Base-by-base conservation (phyloP, 37 sponge, comb jelly and placozoan species). In the Tethya wilhelma region DNA sequence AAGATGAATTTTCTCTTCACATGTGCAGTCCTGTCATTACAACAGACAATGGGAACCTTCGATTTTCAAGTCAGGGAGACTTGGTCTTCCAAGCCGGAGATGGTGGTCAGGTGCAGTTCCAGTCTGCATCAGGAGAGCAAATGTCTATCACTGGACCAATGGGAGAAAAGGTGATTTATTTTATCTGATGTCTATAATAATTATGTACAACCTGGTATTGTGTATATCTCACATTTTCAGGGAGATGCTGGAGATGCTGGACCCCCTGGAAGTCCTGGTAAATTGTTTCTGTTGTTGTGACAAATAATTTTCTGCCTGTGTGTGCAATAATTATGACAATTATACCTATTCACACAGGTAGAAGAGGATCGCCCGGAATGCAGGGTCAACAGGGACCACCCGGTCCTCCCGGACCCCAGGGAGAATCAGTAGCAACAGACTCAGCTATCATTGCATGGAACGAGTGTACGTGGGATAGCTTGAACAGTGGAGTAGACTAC, bases 381-480 rank as follows among this genome's bases (percentile, higher is more conserved):
- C 73, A 25, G 19, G 75, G 75, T 37, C 20, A 7, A 14, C 36
- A 42, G 6, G 75, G 67, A 42, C 32, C 43, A 7, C 46, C 64
- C 28, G 78, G 78, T 4, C 55, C 78, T 14, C 12, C 22, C 2
- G 79, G 79, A 25, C 14, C 36, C 12, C 44, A 3, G 2, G 79
- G 79, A 26, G 28, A 69, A 11, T 11, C 56, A 7, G 80, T 69
- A 56, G 33, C 68, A 1, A n/a, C 29, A 36, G 77, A 43, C 1
- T 33, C 49, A 55, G 44, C 46, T 8, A 34, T 76, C 0, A 25
- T 69, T 26, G 22, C 77, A 8, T 89, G 89, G 89, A 89, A 83
- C 44, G 82, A 89, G 79, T 89, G 89, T 83, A 73, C 46, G 0
- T 89, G 69, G 67, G 19, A 53, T 30, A 67, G 46, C 44, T 68